Base-by-base conservation (phyloP, 2,113 vertebrate genomes). In the Paracanthobrama guichenoti region DNA sequence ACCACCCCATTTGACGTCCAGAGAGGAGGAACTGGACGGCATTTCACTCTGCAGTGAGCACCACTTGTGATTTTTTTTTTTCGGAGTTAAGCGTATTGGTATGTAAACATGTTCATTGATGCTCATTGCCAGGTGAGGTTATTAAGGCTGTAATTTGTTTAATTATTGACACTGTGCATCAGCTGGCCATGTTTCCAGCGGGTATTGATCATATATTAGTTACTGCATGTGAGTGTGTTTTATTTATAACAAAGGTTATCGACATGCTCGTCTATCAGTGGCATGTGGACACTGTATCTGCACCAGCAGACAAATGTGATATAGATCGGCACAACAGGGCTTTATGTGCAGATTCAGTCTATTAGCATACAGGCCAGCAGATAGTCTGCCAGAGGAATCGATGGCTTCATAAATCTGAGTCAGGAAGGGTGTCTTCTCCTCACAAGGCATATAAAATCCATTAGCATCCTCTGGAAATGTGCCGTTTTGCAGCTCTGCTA, bases 331-430 rank as follows among this genome's bases (percentile, higher is more conserved):
- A 48, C 78, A 89, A 86, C 86, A 67, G 90, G 92, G 84, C 86
- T 90, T 90, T 92, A 86, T 90, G 90, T 89, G 86, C 85, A 92
- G 90, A 93, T 90, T 93, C 87, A 89, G 86, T 89, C 91, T 90
- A 93, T 94, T 94, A 94, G 91, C 93, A 94, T 94, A 92, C 75
- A 90, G 89, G 89, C 90, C 89, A 89, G 89, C 89, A 93, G 89
- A 89, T 92, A 90, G 90, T 90, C 87, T 89, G 87, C 85, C 57
- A 75, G 77, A 83, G 85, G 76, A 88, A 91, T 93, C 92, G 66
- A 93, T 94, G 85, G 89, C 75, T 42, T 86, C 89, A 91, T 95
- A 92, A 94, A 94, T 94, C 90, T 86, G 82, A 79, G 67, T 85
- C 89, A 87, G 67, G 92, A 93, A 90, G 91, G 90, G 50, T 88